Conservation (phyloP, 2,888 invertebrate genomes). For the Lasioglossum lativentre region DNA sequence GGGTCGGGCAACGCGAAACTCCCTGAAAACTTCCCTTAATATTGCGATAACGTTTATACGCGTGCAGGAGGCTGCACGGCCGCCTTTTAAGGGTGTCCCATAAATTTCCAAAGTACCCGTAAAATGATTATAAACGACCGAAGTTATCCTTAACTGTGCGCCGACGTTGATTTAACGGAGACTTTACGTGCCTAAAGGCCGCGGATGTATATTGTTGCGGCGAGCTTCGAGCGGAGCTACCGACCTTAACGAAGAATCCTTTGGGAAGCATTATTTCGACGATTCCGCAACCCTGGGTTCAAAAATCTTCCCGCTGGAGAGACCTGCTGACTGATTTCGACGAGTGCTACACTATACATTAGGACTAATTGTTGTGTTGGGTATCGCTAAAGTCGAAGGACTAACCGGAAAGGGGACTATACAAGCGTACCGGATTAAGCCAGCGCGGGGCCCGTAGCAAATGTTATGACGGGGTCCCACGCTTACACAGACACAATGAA, state of each 20-base stretch:
- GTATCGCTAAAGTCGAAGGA: no score
- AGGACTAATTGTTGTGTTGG: no score
- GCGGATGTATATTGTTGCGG: slow-evolving; percentile 64
- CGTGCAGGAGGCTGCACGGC: slow-evolving; percentile 49
- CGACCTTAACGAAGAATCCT: slow-evolving; percentile 61
- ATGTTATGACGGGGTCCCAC: no score
- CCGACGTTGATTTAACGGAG: slow-evolving; percentile 72
- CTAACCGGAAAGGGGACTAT: no score
- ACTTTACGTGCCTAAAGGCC: slow-evolving; percentile 63
- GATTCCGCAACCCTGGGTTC: slow-evolving; percentile 34
- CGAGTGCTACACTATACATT: no score
- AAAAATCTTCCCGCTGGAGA: background rate
- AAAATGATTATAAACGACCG: slow-evolving; percentile 73
- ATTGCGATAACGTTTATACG: slow-evolving; percentile 68
- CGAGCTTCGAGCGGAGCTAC: slow-evolving; percentile 43
- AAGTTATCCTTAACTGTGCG: slow-evolving; percentile 69
- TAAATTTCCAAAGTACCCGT: slow-evolving; percentile 70
- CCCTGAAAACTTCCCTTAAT: slow-evolving; percentile 58
- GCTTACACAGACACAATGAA: no score
- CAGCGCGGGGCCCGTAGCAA: no score
- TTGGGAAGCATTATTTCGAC: slow-evolving; percentile 55
- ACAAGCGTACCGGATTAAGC: no score
- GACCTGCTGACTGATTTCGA: no score
- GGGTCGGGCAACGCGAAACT: slow-evolving; percentile 22
- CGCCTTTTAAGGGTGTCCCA: slow-evolving; percentile 66